Conservation (phyloP, 2,888 invertebrate species). For the Tromatobia lineatoria region DNA sequence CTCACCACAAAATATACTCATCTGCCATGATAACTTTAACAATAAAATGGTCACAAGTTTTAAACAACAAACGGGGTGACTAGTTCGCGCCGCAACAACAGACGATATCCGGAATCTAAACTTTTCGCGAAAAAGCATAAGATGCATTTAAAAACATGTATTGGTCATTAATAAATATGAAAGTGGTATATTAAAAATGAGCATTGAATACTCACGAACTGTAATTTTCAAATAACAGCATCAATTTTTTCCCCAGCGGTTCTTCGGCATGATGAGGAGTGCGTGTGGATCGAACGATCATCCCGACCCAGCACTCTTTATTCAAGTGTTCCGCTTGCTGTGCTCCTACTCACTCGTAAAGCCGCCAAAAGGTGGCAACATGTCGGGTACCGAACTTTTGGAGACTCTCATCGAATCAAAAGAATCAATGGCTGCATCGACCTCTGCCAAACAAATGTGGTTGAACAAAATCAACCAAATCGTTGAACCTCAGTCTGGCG, state of each 20-base stretch:
- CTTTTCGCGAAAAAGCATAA: too few relatives aligned
- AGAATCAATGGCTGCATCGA: not conserved
- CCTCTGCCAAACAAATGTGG: not conserved
- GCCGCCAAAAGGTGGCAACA: constrained; percentile 68
- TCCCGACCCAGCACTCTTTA: constrained; percentile 62
- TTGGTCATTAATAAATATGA: too few relatives aligned
- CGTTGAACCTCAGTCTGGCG: not conserved
- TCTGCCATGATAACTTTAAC: not conserved
- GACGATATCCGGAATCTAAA: not conserved
- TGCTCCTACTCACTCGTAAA: constrained; percentile 66
- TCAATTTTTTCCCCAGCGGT: constrained; percentile 60
- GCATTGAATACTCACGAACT: too few relatives aligned
- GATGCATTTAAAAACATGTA: too few relatives aligned
- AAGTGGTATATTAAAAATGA: too few relatives aligned
- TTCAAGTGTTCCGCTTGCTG: constrained; percentile 63
- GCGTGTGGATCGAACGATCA: constrained; percentile 69
- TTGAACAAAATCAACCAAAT: not conserved
- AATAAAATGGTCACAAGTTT: not conserved
- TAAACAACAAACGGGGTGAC: not conserved
- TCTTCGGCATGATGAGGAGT: constrained; percentile 66
- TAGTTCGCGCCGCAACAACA: not conserved
- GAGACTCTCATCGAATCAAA: constrained; percentile 14
- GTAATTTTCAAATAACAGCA: too few relatives aligned
- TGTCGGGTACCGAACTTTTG: constrained; percentile 59
- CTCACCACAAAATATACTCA: not conserved